Evolutionary conservation across 2,888 invertebrate species (phyloP).

Genomic region (Scaptomyza parva): DNA sequence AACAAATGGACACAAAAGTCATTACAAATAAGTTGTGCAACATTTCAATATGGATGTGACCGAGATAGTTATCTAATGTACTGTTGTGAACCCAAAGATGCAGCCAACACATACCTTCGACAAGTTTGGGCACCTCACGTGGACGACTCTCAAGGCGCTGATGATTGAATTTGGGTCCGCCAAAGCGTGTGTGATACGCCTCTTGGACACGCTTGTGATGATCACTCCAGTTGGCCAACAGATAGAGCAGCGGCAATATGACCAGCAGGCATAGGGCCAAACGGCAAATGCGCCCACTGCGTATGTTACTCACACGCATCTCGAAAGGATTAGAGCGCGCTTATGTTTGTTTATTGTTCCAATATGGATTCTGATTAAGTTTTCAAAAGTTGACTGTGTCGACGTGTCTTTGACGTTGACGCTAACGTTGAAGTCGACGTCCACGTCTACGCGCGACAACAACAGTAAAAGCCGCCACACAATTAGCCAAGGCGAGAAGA

Average conservation of each 20-base stretch:
- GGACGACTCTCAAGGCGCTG: conserved; percentile 78
- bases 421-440: conserved; percentile 4
- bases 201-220: conserved; percentile 84
- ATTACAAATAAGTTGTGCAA: neutral
- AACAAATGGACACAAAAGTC: too few species aligned
- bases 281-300: conserved; percentile 87
- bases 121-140: conserved; percentile 82
- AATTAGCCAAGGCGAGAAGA: conserved; percentile 42
- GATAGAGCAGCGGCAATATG: conserved; percentile 87
- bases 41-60: neutral
- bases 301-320: conserved; percentile 88
- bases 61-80: too few species aligned
- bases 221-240: conserved; percentile 87
- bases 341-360: neutral
- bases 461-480: conserved; percentile 23
- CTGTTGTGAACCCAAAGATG: too few species aligned
- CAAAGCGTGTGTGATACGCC: conserved; percentile 78
- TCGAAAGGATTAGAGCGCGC: neutral
- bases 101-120: conserved; percentile 83
- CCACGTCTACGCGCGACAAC: conserved; percentile 20
- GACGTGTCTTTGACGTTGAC: conserved; percentile 41
- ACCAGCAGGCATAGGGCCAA: conserved; percentile 86
- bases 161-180: conserved; percentile 66
- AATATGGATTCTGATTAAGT: neutral
- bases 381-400: conserved; percentile 18